Base-by-base conservation (phyloP, 1,140 invertebrate genomes). In the Psix sp. region DNA sequence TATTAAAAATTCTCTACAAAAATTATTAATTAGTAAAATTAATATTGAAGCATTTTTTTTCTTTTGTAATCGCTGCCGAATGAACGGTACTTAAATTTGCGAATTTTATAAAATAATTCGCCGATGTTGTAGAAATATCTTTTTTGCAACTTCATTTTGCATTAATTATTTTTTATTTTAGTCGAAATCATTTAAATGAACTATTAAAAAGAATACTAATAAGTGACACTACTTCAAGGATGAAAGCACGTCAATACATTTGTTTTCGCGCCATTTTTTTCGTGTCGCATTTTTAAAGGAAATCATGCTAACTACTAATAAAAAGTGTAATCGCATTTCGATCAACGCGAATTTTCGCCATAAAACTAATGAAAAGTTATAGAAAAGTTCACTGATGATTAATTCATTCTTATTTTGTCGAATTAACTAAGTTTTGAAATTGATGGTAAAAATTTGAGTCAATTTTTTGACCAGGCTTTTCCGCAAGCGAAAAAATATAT, bases 401-500 rank as follows among this genome's bases (percentile, higher is more conserved):
- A 39, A 62, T 35, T 39, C 15, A 45, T 6, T 5, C 7, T 21
- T 33, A 10, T 16, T 56, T 21, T 33, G 11, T 13, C 6, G 5
- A 62, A 63, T 46, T 57, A 74, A 48, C 20, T 33, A 59, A 45
- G 40, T 74, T 63, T n/a, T 11, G 46, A 66, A 74, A 71, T 35
- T 40, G 7, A 42, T 17, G 18, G 36, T 77, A 77, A 71, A 71
- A 71, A 63, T 49, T 63, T 67, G 62, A 72, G 73, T 77, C 39
- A 59, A 68, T 80, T 77, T 75, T 70, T 82, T 86, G 84, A 86
- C 80, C 71, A 82, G 79, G 79, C 82, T 86, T 85, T 84, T 83
- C 83, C 62, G 67, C 80, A 66, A 77, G 81, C 80, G 83, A 86
- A 84, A 86, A 86, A 87, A 86, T 86, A 86, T 81, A 85, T 77